Base-by-base conservation (phyloP, 2,113 vertebrate genomes). In the Sciurus niger region DNA sequence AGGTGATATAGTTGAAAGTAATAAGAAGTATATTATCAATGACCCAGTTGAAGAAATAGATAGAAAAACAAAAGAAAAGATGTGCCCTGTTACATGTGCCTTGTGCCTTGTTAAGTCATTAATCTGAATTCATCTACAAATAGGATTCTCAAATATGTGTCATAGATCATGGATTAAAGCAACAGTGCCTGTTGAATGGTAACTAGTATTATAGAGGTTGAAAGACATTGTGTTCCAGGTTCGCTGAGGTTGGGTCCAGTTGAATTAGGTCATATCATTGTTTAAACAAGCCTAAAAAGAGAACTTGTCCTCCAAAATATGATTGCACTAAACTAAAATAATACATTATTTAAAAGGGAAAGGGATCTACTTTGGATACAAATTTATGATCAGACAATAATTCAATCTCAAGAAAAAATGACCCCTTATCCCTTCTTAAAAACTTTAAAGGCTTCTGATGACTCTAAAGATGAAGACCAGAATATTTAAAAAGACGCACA, bases 311-410 rank as follows among this genome's bases (percentile, higher is more conserved):
- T 92, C 88, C 17, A 0, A 37, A 37, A 53, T 78, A 14, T 28
- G 80, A 37, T 58, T 86, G 12, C 25, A 68, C 0, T 91, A 78
- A 94, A 96, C 86, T 60, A 98, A 98, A 40, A 74, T 95, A 85
- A 92, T 76, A 46, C 72, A 0, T 88, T 87, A 90, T 96, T 97
- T 72, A 60, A 88, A 40, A 93, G 72, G 58, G 74, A 93, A 67
- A 74, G 85, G 4, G 58, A 93, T 96, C 82, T 97, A 65, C 65
- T 95, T 96, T 72, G 90, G 43, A 8, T 93, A 93, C 37, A 77
- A 95, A 32, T 78, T 97, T 58, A 79, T 9, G 77, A 87, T 88
- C 1, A 0, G 58, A 96, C 63, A 93, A 96, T 97, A 96, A 96
- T 93, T 93, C 84, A 95, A 53, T 91, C 55, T 22, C 55, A 24